Evolutionary conservation across 2,113 vertebrate species (phyloP).

Genomic region (Castor canadensis): DNA sequence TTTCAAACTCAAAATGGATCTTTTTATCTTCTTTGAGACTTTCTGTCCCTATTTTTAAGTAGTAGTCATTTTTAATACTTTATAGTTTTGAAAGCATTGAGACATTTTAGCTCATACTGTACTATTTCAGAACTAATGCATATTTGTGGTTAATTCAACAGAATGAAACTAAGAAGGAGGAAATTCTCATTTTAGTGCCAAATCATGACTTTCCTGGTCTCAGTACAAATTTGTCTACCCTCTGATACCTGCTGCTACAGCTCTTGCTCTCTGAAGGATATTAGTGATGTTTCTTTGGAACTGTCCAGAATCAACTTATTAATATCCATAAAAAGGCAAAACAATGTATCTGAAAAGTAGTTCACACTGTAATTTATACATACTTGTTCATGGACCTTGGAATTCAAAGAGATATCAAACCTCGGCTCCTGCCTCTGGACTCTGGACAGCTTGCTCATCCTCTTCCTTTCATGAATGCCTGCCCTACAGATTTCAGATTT

Average conservation of each 20-base stretch:
- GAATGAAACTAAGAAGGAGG: background rate
- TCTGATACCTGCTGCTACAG: background rate
- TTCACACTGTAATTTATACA: background rate
- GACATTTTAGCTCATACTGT: background rate
- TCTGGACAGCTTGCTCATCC: background rate
- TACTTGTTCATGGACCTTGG: background rate
- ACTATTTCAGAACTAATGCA: background rate
- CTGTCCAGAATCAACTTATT: background rate
- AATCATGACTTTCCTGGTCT: background rate
- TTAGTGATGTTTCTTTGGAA: background rate
- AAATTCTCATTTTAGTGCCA: background rate
- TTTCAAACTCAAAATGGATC: background rate
- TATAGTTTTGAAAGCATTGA: background rate
- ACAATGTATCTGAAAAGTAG: background rate
- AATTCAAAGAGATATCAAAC: background rate
- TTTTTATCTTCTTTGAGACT: background rate
- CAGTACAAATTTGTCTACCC: background rate
- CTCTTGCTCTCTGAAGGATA: background rate
- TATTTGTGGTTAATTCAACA: background rate
- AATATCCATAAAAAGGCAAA: background rate
- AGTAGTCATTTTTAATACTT: background rate
- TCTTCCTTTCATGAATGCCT: background rate
- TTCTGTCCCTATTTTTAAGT: conserved; percentile 34
- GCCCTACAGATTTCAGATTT: background rate
- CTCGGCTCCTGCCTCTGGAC: background rate